Percentiles rank a stretch among this genome's conserved stretches.
phyloP scores from a whole-genome alignment of 1,140 invertebrate species.

The Brachionus asplanchnoidis region DNA sequence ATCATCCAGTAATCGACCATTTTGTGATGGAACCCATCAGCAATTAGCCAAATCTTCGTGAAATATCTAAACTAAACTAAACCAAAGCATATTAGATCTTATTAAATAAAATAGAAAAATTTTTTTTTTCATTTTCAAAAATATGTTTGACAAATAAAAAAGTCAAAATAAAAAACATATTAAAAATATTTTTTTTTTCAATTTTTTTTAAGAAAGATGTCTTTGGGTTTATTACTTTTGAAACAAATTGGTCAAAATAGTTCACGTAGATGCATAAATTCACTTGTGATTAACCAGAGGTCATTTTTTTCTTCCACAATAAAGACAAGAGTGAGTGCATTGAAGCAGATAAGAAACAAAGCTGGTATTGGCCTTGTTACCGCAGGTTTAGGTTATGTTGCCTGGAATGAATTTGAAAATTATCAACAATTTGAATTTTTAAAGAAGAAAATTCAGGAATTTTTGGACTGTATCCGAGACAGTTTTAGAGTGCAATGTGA shows the following conservation, averaged over 20 bases:
- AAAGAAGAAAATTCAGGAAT: constrained; percentile 1
- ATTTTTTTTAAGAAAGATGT: neutral
- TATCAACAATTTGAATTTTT: neutral
- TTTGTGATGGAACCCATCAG: constrained; percentile 93
- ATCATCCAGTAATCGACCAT: constrained; percentile 85
- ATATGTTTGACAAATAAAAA: constrained; percentile 1
- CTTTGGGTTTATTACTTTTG: neutral
- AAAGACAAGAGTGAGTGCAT: neutral
- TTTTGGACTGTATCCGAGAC: neutral
- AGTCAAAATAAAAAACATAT: neutral
- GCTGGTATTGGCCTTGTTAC: neutral
- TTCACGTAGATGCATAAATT: neutral
- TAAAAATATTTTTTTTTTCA: neutral
- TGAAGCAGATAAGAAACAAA: neutral
- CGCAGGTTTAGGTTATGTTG: neutral
- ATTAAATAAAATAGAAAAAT: neutral
- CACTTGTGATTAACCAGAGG: neutral
- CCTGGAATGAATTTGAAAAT: neutral
- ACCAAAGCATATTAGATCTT: neutral
- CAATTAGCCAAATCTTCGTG: constrained; percentile 44
- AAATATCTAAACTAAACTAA: neutral
- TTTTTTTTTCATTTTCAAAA: neutral
- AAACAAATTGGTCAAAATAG: neutral
- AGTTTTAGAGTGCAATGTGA: constrained; percentile 28
- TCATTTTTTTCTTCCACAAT: neutral